A percentile compares a stretch with the other conserved stretches of the same genome.
These are phyloP conservation scores for Phrynosoma blainvillii DNA, from an alignment of 2,113 vertebrate species.

Conservation along the genomic window DNA sequence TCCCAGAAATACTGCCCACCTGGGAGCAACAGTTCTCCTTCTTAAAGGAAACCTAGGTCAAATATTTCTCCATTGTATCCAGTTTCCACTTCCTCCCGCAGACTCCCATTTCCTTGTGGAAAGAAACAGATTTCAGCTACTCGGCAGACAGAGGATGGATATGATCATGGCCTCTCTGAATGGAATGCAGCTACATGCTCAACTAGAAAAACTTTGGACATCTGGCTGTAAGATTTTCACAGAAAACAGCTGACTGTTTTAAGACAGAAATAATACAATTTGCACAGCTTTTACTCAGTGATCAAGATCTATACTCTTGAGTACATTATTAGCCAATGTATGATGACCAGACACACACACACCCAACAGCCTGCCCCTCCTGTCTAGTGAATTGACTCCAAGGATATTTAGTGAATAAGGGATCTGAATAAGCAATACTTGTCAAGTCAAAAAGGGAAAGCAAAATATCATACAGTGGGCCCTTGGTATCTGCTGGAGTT, in stretches of 20 bases:
- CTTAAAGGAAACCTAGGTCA: constrained; percentile 8
- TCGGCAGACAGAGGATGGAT: background rate
- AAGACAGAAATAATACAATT: background rate
- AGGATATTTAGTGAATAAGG: background rate
- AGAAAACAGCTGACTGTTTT: background rate
- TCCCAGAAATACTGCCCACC: background rate
- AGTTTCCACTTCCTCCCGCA: constrained; percentile 15
- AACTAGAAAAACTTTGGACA: background rate
- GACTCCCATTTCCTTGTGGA: constrained; percentile 10
- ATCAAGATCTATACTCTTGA: background rate
- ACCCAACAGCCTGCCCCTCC: too few relatives aligned
- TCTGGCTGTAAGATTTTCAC: constrained; percentile 21
- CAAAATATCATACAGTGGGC: too few relatives aligned
- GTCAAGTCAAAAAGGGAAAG: background rate
- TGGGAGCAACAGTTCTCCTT: background rate
- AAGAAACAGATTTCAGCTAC: background rate
- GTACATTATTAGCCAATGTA: background rate
- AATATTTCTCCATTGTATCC: background rate
- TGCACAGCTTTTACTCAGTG: background rate
- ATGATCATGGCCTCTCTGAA: constrained; percentile 18
- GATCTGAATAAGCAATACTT: background rate
- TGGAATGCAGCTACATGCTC: constrained; percentile 10
- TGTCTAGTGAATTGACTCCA: background rate
- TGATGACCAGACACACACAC: background rate
- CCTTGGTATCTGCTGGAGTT: too few relatives aligned